These are phyloP conservation scores for Panthera uncia DNA, from an alignment of 2,113 vertebrate genomes.

Conservation along the genomic window DNA sequence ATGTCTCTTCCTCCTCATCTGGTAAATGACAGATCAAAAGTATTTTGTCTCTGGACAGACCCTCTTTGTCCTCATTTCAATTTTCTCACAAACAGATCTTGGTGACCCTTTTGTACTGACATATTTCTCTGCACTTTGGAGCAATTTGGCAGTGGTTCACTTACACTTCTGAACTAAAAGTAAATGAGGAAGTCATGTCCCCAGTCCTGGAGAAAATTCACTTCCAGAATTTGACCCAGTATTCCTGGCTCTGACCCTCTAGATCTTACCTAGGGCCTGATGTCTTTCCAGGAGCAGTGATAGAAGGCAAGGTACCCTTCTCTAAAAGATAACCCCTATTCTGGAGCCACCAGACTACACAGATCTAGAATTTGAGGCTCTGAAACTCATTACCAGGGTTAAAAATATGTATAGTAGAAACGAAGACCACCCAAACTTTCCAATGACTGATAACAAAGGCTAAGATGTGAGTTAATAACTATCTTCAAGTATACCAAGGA, in stretches of 20 bases:
- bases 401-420: background rate
- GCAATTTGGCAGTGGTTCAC: background rate
- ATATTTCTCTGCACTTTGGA: background rate
- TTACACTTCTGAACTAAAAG: background rate
- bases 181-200: background rate
- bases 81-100: constrained; percentile 9
- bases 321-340: background rate
- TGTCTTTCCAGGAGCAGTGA: background rate
- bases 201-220: background rate
- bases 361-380: background rate
- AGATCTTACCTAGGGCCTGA: background rate
- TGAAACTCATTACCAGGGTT: background rate
- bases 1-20: background rate
- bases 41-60: background rate
- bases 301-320: background rate
- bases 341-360: background rate
- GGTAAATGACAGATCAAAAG: constrained; percentile 3
- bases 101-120: background rate
- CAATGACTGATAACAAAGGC: background rate
- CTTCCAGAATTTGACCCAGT: background rate
- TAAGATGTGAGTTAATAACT: background rate
- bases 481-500: background rate
- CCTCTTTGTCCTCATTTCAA: background rate
- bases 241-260: background rate
- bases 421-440: background rate